Percentiles rank a stretch among this genome's conserved stretches.
These are phyloP conservation scores for Antechinus stuartii DNA, from an alignment of 2,113 vertebrate genomes.

Conservation along the genomic window DNA sequence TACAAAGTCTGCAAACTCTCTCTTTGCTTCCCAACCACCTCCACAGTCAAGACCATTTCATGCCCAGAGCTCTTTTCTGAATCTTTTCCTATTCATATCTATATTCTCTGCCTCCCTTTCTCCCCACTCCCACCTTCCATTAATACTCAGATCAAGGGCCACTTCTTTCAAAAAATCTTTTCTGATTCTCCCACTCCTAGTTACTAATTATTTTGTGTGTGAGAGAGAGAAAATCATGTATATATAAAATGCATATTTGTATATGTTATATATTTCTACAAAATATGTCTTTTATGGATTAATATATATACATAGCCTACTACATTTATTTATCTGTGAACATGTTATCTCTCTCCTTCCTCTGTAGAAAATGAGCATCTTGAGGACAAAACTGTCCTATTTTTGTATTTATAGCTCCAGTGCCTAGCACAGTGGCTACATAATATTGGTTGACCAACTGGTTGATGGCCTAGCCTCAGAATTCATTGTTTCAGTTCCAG, in stretches of 20 bases:
- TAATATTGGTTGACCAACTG: neutral
- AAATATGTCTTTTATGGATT: neutral
- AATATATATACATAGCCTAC: neutral
- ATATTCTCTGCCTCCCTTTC: neutral
- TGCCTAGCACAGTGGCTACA: neutral
- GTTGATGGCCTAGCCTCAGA: neutral
- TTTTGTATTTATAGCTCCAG: neutral
- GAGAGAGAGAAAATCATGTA: neutral
- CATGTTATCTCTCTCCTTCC: neutral
- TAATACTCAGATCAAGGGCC: neutral
- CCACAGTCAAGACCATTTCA: neutral
- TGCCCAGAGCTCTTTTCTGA: neutral
- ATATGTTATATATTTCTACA: neutral
- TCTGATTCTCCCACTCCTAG: neutral
- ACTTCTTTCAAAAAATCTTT: neutral
- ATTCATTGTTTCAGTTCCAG: neutral
- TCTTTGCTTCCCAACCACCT: neutral
- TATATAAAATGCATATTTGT: neutral
- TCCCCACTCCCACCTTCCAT: neutral
- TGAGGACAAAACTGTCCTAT: neutral
- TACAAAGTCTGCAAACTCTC: neutral
- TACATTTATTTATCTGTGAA: neutral
- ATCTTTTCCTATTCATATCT: neutral
- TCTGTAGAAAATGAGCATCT: neutral
- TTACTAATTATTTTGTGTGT: neutral